Percentiles rank a stretch among this genome's conserved stretches.
Evolutionary conservation across 1,140 invertebrate genomes (phyloP).

Genomic region (Dysdera silvatica): DNA sequence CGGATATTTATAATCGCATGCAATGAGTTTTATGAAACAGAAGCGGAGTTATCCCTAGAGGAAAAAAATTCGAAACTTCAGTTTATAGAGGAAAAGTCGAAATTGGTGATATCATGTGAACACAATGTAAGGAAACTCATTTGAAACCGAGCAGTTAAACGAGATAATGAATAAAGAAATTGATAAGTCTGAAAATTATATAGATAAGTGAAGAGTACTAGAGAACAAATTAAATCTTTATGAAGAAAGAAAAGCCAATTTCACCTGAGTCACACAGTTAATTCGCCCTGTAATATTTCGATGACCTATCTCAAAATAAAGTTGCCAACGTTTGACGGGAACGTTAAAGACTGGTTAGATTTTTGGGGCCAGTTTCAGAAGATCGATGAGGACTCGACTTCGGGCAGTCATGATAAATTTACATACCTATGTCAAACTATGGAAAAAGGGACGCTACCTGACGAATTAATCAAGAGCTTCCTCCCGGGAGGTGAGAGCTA

Average conservation of each 20-base stretch:
- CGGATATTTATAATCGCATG: background rate
- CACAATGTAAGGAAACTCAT: background rate
- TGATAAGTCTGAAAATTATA: slow-evolving; percentile 3
- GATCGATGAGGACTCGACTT: background rate
- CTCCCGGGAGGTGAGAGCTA: background rate
- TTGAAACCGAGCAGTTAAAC: background rate
- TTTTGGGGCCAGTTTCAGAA: slow-evolving; percentile 2
- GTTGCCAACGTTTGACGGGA: background rate
- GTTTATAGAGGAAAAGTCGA: background rate
- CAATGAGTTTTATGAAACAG: background rate
- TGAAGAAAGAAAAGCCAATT: no score
- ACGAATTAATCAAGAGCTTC: slow-evolving; percentile 28
- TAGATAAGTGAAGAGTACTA: background rate
- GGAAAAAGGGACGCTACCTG: background rate
- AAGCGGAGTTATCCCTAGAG: no score
- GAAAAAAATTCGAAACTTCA: background rate
- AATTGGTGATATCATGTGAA: background rate
- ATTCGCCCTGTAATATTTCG: background rate
- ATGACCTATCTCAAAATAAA: slow-evolving; percentile 3
- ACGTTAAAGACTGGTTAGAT: background rate
- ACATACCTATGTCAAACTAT: slow-evolving; percentile 1
- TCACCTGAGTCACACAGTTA: background rate
- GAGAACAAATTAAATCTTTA: background rate
- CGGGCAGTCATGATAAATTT: background rate
- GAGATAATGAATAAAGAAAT: background rate